These are phyloP conservation scores for Procapra przewalskii DNA, from an alignment of 2,113 vertebrate genomes.

Conservation along the genomic window DNA sequence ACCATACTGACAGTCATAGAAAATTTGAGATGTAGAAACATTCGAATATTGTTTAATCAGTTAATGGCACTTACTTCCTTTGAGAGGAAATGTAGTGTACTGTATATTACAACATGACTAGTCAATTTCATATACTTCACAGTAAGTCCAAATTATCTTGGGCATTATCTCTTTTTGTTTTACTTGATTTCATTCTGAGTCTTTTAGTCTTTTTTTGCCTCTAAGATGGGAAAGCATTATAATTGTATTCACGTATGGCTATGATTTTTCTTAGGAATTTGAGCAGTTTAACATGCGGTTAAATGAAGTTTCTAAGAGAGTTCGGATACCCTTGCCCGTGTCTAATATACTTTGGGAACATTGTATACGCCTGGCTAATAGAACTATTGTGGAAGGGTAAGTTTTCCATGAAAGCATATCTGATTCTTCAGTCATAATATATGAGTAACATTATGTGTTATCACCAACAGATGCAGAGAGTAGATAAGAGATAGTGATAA, in stretches of 20 bases:
- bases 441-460: neutral
- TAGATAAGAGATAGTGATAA: neutral
- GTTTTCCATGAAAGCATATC: constrained; percentile 49
- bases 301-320: constrained; percentile 91
- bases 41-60: constrained; percentile 9
- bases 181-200: constrained; percentile 15
- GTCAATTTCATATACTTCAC: neutral
- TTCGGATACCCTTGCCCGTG: constrained; percentile 94
- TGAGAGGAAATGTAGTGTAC: neutral
- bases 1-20: neutral
- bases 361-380: constrained; percentile 96
- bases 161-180: neutral
- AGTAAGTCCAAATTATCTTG: neutral
- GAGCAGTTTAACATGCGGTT: constrained; percentile 93
- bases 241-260: neutral
- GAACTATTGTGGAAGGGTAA: constrained; percentile 98
- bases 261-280: constrained; percentile 88
- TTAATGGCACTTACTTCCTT: constrained; percentile 7
- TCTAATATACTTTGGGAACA: constrained; percentile 99
- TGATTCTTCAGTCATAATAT: neutral
- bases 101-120: neutral
- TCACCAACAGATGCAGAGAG: neutral
- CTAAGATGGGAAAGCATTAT: neutral
- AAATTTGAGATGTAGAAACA: neutral
- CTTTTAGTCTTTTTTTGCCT: neutral